Conservation (phyloP, 2,113 vertebrate species). For the Cariama cristata region DNA sequence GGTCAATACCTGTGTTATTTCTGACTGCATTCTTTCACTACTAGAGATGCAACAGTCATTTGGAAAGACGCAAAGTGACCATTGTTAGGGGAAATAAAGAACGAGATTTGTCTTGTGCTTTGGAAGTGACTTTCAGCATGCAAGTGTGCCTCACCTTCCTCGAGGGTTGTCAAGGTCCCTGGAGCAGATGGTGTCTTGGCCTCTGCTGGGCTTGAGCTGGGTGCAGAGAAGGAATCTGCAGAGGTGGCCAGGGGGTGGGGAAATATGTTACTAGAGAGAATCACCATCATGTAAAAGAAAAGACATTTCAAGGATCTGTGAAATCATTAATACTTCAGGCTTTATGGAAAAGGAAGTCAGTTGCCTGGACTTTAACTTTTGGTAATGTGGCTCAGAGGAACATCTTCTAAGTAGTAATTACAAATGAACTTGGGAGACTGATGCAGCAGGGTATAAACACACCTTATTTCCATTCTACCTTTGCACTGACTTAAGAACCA, state of each 20-base stretch:
- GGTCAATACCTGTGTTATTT: neutral
- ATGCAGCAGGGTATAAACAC: neutral
- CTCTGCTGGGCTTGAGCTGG: neutral
- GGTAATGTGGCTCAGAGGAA: neutral
- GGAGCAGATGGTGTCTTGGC: neutral
- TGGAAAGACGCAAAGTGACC: neutral
- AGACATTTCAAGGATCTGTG: neutral
- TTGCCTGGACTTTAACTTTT: neutral
- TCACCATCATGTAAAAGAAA: neutral
- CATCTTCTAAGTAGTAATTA: neutral
- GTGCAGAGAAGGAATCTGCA: neutral
- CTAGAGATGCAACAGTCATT: accelerated
- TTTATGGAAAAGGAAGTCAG: neutral
- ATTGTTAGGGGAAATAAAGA: neutral
- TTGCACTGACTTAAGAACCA: neutral
- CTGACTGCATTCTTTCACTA: neutral
- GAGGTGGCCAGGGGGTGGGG: neutral
- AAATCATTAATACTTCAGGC: neutral
- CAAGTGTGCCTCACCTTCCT: neutral
- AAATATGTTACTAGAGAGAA: neutral
- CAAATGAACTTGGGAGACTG: neutral
- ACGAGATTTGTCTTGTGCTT: neutral
- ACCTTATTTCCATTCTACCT: neutral
- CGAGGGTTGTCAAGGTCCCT: accelerated
- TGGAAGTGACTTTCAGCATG: neutral